Conservation (phyloP, 1,140 invertebrate species). For the Cydia pomonella region DNA sequence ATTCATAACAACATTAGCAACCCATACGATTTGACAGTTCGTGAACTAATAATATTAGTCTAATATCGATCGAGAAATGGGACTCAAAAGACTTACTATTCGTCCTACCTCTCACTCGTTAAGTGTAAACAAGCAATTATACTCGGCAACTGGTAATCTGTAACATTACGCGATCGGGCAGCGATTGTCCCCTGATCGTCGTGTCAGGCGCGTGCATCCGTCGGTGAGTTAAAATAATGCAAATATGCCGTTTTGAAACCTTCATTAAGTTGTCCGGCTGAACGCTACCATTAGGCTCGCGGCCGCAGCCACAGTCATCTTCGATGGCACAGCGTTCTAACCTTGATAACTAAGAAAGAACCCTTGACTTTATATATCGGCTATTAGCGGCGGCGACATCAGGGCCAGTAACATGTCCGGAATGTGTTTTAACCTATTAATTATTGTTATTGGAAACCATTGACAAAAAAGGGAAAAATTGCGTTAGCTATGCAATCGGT, state of each 20-base stretch:
- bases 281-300: not conserved
- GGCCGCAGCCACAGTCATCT: not conserved
- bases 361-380: too few relatives aligned
- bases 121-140: not conserved
- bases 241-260: constrained; percentile 6
- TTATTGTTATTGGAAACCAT: too few relatives aligned
- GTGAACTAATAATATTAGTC: too few relatives aligned
- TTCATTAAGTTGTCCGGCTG: constrained; percentile 5
- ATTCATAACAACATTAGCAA: too few relatives aligned
- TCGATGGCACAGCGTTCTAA: not conserved
- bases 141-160: not conserved
- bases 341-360: not conserved
- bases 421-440: too few relatives aligned
- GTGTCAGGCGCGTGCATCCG: not conserved
- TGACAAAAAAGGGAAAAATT: too few relatives aligned
- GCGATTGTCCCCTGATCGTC: not conserved
- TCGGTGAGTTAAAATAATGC: constrained; percentile 21
- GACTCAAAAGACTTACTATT: too few relatives aligned
- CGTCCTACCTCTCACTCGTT: not conserved
- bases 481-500: too few relatives aligned
- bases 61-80: too few relatives aligned
- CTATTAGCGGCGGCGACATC: too few relatives aligned
- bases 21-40: too few relatives aligned
- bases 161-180: not conserved
- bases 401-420: too few relatives aligned